Evolutionary conservation across 1,140 invertebrate genomes (phyloP), one percentile per base, ranked within the genome.

Genomic region (Diprion similis): DNA sequence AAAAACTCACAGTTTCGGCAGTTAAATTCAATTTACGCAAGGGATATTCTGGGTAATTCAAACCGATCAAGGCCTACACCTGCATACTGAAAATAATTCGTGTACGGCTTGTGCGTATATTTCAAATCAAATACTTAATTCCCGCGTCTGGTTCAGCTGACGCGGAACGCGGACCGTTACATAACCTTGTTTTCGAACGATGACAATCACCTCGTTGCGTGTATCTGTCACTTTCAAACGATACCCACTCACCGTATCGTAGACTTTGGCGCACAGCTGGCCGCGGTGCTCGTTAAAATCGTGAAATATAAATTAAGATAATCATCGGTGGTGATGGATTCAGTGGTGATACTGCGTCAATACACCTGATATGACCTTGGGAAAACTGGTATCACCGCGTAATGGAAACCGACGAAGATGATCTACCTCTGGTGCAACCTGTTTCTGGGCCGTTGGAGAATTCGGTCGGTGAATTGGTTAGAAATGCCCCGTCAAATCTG

Each of bases 341-440:
- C 11, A 15, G 51, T 13, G n/a, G 9, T 9, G 51, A 13, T 13
- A 15, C 51, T 9, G 11, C 11, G 51, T 17, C 11, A 37, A 37
- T 37, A 37, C 24, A 37, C 24, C 24, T 37, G 24, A 37, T 37
- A 37, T 37, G 24, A 37, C 24, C 24, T 37, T 37, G 24, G 6
- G 24, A 37, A 37, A 17, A 59, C 51, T 4, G 51, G 11, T 13
- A 59, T 59, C 51, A 1, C 4, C 68, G 9, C 59, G 69, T 19
- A 8, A 80, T 78, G 79, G 66, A 77, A 11, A 65, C 46, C 19
- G 71, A 77, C 45, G 77, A 78, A 15, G 75, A 81, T 15, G 71
- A 78, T 51, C 1, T 73, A 48, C n/a, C 74, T 46, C 15, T 77
- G 73, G 19, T 77, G 64, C 73, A 74, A 4, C 8, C 75, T 13